Base-by-base conservation (phyloP, 2,797 vertebrate species). In the Momotus momota region DNA sequence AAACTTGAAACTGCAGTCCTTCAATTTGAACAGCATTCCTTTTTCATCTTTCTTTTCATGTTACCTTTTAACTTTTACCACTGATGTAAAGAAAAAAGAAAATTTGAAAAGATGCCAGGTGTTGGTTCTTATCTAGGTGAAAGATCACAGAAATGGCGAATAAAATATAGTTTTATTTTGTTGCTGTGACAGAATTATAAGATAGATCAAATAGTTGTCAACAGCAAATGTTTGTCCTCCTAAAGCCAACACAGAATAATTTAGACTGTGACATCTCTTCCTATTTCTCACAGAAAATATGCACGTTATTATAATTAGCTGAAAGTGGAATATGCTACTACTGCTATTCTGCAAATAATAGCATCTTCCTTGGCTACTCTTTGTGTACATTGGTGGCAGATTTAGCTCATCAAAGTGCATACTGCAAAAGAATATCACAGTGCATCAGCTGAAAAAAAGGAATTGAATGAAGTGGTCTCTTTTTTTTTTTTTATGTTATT, bases 21-120 rank as follows among this genome's bases (percentile, higher is more conserved):
- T 98, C 98, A 98, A 98, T 98, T 98, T 98, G 97, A 98, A 97
- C 98, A 98, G 97, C 98, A 96, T 97, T 97, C 84, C 97, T 97
- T 97, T 98, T 98, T 98, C 98, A 98, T 98, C 98, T 98, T 98
- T 97, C 98, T 98, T 98, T 98, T 98, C 98, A 98, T 98, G 98
- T 98, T 98, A 97, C 96, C 98, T 98, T 98, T 98, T 98, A 98
- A 98, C 97, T 98, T 98, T 97, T 98, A 96, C 98, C 96, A 98
- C 98, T 98, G 98, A 98, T 98, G 97, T 98, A 98, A 98, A 97
- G 97, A 93, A 96, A 97, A 97, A 96, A 94, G 95, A 84, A 97
- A 97, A 97, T 98, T 98, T 98, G 98, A 98, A 98, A 98, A 98
- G 97, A 97, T 98, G 97, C 97, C 97, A 98, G 98, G 97, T 98